Evolutionary conservation across 2,797 vertebrate species (phyloP).

Genomic region (Sciaenops ocellatus): DNA sequence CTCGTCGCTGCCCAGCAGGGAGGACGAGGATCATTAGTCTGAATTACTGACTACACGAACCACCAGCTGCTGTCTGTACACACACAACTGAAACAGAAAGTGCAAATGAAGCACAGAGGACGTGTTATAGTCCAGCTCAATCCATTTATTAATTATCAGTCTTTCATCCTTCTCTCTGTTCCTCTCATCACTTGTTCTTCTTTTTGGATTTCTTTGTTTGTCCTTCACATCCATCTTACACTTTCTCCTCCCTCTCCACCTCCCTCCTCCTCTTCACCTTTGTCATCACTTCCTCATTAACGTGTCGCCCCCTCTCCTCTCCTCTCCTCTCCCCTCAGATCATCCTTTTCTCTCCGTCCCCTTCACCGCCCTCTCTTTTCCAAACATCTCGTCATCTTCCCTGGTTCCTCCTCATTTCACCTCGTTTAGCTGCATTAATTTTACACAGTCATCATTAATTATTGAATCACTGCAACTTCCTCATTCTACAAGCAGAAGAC

Average conservation of each 20-base stretch:
- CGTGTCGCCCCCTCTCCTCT: neutral
- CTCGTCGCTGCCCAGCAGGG: neutral
- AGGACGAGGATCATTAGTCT: conserved; percentile 16
- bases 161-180: neutral
- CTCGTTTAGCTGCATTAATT: neutral
- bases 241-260: neutral
- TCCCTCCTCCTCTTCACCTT: neutral
- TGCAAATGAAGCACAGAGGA: neutral
- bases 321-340: too few species aligned
- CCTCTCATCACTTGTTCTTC: neutral
- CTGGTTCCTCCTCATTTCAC: neutral
- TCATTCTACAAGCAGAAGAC: neutral
- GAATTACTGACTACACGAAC: conserved; percentile 24
- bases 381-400: neutral
- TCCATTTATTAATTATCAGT: neutral
- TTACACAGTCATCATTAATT: neutral
- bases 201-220: too few species aligned
- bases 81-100: neutral
- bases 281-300: conserved; percentile 39
- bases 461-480: neutral
- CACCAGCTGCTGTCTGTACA: conserved; percentile 18
- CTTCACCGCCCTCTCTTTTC: too few species aligned
- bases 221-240: neutral
- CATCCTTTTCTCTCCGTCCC: neutral
- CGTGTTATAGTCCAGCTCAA: neutral